Evolutionary conservation across 2,113 vertebrate genomes (phyloP), one percentile per base, ranked within the genome.

Genomic region (Scomber scombrus): DNA sequence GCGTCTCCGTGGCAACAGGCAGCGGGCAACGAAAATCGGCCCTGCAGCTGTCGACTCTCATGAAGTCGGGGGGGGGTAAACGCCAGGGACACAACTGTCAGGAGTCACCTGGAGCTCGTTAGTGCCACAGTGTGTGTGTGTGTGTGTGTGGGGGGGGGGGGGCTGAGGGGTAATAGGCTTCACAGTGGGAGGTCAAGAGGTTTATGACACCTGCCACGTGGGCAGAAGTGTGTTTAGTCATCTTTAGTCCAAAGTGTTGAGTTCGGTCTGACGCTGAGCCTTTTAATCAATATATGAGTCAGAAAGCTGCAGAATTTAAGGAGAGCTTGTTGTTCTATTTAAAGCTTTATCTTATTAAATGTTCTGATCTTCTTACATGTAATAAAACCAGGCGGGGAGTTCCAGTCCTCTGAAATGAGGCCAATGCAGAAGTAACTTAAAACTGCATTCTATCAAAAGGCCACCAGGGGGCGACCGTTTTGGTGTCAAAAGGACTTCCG

Each of bases 21-120:
- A 3, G 55, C 66, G 18, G 7, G 72, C 63, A 55, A 34, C 16
- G 40, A 76, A 71, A 71, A 84, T 68, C 67, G 56, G 23, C 57
- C 57, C 19, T 18, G 0, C 6, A 52, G 21, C 67, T 40, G 55
- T 19, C 7, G 5, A 4, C n/a, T 0, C 52, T 43, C 58, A 11
- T 47, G 12, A 12, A 57, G 19, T 52, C 21, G 1, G 60, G 15
- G 45, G 52, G 64, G 34, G 34, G 2, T 46, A 18, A 77, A 77
- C 1, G 23, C 23, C 54, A 62, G 65, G 62, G n/a, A 15, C 50
- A 34, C 57, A 72, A 68, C 75, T 84, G 77, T 62, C 73, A 81
- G 62, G 71, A 51, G 68, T 66, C 71, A 60, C 57, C 29, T 1
- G 57, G 46, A 40, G 49, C 23, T 45, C 52, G 64, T 46, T 13